Conservation (phyloP, 2,797 vertebrate genomes). For the Prionace glauca region DNA sequence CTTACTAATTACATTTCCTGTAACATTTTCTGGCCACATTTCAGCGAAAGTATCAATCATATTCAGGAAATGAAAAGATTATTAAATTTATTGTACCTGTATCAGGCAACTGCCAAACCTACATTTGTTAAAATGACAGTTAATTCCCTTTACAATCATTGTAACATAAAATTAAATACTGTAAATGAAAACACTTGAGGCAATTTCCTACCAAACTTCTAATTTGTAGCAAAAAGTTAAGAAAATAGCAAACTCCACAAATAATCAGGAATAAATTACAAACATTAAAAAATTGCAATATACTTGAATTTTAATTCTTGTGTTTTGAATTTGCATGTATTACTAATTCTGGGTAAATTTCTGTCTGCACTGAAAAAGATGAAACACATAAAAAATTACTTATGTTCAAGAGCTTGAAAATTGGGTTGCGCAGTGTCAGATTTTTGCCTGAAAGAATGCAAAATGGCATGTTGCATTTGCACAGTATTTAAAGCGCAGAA, state of each 20-base stretch:
- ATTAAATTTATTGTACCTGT: background rate
- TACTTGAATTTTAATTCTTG: background rate
- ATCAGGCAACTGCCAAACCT: background rate
- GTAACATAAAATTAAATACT: background rate
- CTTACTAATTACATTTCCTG: background rate
- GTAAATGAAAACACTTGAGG: background rate
- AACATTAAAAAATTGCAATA: background rate
- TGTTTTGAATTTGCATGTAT: background rate
- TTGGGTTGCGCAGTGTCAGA: background rate
- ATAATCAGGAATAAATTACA: background rate
- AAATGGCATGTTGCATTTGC: background rate
- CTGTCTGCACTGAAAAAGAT: background rate
- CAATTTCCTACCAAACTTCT: background rate
- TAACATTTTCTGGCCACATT: background rate
- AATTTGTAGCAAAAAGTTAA: background rate
- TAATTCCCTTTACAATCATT: background rate
- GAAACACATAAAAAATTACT: background rate
- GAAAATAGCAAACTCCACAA: background rate
- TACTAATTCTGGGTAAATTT: background rate
- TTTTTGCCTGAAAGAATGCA: background rate
- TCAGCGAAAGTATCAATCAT: background rate
- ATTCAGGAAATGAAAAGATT: background rate
- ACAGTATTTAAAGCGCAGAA: background rate
- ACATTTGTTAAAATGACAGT: constrained; percentile 1
- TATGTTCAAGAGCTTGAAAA: background rate